These are phyloP conservation scores for Acipenser transmontanus DNA, from an alignment of 2,797 vertebrate genomes.

Conservation along the genomic window DNA sequence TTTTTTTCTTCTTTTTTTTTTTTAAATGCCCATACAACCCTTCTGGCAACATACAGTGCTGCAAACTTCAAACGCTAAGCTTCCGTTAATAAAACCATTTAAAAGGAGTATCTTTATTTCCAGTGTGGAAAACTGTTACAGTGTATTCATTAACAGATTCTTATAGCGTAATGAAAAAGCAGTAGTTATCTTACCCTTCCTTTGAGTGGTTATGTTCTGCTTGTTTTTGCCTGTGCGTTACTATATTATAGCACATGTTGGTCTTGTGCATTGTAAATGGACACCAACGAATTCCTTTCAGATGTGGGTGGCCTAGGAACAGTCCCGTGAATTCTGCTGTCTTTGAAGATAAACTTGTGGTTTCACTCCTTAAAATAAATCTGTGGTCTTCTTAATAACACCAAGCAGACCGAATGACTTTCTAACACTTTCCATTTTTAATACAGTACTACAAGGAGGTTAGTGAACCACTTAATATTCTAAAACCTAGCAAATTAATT, in stretches of 20 bases:
- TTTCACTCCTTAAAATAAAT: too few species aligned
- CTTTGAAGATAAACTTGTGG: too few species aligned
- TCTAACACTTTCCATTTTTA: too few species aligned
- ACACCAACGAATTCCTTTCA: neutral
- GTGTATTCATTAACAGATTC: slow-evolving; percentile 15
- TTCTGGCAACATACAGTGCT: slow-evolving; percentile 17
- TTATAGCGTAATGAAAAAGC: slow-evolving; percentile 32
- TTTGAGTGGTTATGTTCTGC: neutral
- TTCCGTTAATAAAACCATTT: slow-evolving; percentile 19
- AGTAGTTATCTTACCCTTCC: slow-evolving; percentile 6
- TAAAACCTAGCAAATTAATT: too few species aligned
- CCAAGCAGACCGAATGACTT: too few species aligned
- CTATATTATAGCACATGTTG: too few species aligned
- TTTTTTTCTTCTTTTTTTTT: neutral
- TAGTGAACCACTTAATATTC: too few species aligned
- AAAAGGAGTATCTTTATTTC: slow-evolving; percentile 27
- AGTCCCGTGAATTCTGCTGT: neutral
- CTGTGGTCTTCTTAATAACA: too few species aligned
- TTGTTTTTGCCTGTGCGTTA: too few species aligned
- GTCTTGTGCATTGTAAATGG: too few species aligned
- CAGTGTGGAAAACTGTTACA: slow-evolving; percentile 18
- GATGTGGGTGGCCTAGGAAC: neutral
- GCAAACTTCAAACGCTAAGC: slow-evolving; percentile 13
- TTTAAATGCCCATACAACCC: slow-evolving; percentile 1
- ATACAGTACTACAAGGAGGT: too few species aligned